phyloP scores from a whole-genome alignment of 2,888 invertebrate genomes.

The Bembecia ichneumoniformis region DNA sequence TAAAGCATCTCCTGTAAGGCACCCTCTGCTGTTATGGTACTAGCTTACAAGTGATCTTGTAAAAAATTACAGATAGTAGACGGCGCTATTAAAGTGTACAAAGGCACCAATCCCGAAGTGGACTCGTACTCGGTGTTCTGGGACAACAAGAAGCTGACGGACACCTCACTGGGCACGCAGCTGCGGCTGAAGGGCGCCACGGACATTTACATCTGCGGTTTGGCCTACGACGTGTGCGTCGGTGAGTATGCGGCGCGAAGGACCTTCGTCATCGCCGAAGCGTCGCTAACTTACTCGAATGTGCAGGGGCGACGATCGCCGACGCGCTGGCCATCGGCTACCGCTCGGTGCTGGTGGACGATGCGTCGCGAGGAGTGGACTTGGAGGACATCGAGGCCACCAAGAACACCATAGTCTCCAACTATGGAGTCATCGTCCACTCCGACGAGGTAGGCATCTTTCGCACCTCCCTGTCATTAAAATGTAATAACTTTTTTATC shows the following conservation, averaged over 20 bases:
- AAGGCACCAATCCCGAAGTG: slow-evolving; percentile 94
- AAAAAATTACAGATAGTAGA: slow-evolving; percentile 75
- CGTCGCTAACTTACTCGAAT: too few relatives aligned
- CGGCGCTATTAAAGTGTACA: slow-evolving; percentile 85
- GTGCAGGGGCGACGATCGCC: slow-evolving; percentile 84
- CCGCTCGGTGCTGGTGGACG: slow-evolving; percentile 89
- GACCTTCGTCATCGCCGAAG: too few relatives aligned
- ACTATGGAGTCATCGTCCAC: slow-evolving; percentile 85
- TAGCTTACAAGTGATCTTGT: too few relatives aligned
- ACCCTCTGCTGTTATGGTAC: too few relatives aligned
- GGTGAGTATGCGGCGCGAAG: slow-evolving; percentile 56
- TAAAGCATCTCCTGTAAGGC: too few relatives aligned
- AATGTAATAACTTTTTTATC: too few relatives aligned
- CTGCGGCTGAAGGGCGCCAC: slow-evolving; percentile 85
- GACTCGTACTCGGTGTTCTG: slow-evolving; percentile 99
- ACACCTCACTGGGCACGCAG: slow-evolving; percentile 87
- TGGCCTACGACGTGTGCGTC: slow-evolving; percentile 97
- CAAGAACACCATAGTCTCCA: slow-evolving; percentile 80
- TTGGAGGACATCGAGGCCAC: slow-evolving; percentile 87
- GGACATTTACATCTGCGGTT: slow-evolving; percentile 94
- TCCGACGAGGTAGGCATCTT: slow-evolving; percentile 77
- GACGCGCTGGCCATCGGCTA: slow-evolving; percentile 93
- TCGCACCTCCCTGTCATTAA: too few relatives aligned
- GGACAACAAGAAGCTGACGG: slow-evolving; percentile 94
- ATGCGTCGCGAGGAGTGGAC: slow-evolving; percentile 92